Base-by-base conservation (phyloP, 2,797 vertebrate species). In the Acanthopagrus latus region DNA sequence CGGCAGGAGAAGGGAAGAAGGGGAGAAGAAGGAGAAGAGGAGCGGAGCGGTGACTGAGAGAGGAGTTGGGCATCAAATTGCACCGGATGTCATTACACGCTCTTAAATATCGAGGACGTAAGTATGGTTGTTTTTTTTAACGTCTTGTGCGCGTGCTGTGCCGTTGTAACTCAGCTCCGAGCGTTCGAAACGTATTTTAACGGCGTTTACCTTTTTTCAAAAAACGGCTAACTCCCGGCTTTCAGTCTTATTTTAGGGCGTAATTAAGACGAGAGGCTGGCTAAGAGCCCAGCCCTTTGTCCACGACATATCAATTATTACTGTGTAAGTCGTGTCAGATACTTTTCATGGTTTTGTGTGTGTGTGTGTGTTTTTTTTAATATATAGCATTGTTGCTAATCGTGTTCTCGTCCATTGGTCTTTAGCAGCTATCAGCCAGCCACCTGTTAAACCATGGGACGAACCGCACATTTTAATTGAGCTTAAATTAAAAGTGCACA, bases 31-130 rank as follows among this genome's bases (percentile, higher is more conserved):
- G 43, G 4, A 46, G 44, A 46, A 16, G 70, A 23, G 38, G 14
- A 81, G 70, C 47, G 65, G 12, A 68, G 78, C 81, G 52, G 69
- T 64, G 12, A 73, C 69, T 72, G 85, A 69, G 44, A 69, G 44
- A 46, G 71, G 78, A 89, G 84, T 77, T 76, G 83, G 78, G 88
- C 87, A 86, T 91, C 89, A 91, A 65, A 90, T 91, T 91, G 85
- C 89, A 88, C 89, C 91, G 94, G 91, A 94, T 94, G 94, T 94
- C 88, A 94, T 92, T 93, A 91, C 86, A 92, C 88, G 89, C 87
- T 88, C 48, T 75, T 87, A 86, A 73, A 86, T 89, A 90, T 90
- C 88, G 67, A 91, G 75, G 74, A 92, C 80, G 94, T 95, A 84
- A 92, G 94, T 92, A 86, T 38, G 43, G n/a, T 23, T 14, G n/a